Evolutionary conservation across 2,888 invertebrate species (phyloP).

Genomic region (Physocephala rufipes): DNA sequence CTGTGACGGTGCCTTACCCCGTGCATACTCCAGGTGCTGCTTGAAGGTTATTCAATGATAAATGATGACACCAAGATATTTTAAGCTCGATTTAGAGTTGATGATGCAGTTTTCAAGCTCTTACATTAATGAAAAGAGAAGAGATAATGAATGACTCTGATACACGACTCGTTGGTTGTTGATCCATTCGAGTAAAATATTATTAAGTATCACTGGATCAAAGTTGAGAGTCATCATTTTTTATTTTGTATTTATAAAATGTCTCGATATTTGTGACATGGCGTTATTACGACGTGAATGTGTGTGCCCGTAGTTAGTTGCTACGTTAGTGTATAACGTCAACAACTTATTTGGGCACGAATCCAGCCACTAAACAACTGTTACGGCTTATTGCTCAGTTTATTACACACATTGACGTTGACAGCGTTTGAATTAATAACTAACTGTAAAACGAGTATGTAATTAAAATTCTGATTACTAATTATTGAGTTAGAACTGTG

Average conservation of each 20-base stretch:
- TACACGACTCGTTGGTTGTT: no score
- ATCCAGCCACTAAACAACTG: background rate
- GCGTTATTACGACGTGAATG: background rate
- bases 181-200: background rate
- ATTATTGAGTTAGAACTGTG: background rate
- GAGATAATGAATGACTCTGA: constrained; percentile 31
- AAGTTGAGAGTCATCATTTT: constrained; percentile 15
- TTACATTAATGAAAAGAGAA: constrained; percentile 32
- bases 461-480: constrained; percentile 5
- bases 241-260: background rate
- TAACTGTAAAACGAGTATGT: constrained; percentile 11
- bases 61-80: no score
- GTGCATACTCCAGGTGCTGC: no score
- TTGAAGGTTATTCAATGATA: no score
- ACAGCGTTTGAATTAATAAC: constrained; percentile 17
- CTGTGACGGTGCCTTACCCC: no score
- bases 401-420: constrained; percentile 11
- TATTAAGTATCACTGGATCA: constrained; percentile 25
- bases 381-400: constrained; percentile 12
- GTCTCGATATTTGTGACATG: background rate
- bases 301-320: background rate
- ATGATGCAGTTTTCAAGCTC: no score
- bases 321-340: background rate
- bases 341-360: background rate
- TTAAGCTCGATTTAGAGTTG: no score